Percentiles rank a stretch among this genome's conserved stretches.
Conservation (phyloP, 2,888 invertebrate genomes). For the Conchocele bisecta region DNA sequence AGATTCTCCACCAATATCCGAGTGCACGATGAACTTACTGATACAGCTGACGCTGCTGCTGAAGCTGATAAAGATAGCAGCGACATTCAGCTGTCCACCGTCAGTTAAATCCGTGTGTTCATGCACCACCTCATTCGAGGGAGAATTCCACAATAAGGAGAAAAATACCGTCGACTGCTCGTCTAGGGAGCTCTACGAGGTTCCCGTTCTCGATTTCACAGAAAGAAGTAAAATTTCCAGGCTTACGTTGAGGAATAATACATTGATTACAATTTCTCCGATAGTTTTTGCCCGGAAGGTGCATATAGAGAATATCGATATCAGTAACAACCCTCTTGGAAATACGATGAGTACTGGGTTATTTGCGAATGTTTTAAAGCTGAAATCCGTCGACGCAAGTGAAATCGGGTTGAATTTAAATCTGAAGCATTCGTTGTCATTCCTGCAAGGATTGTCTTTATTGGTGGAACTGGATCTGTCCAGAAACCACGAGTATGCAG, state of each 20-base stretch:
- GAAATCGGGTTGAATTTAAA: constrained; percentile 44
- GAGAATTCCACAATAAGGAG: constrained; percentile 5
- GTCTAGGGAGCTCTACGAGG: constrained; percentile 33
- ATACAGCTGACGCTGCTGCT: too few relatives aligned
- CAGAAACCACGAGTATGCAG: constrained; percentile 44
- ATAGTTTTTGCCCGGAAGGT: constrained; percentile 23
- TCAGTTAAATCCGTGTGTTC: constrained; percentile 26
- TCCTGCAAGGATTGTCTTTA: constrained; percentile 29
- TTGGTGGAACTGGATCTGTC: constrained; percentile 51
- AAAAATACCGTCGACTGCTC: constrained; percentile 48
- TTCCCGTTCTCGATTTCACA: constrained; percentile 46
- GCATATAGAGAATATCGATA: constrained; percentile 28
- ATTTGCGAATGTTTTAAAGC: constrained; percentile 25
- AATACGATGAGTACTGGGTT: constrained; percentile 23
- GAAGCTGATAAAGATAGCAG: too few relatives aligned
- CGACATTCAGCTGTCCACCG: constrained; percentile 25
- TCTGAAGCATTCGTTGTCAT: constrained; percentile 34
- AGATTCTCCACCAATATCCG: too few relatives aligned
- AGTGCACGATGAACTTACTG: too few relatives aligned
- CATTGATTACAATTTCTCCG: constrained; percentile 27
- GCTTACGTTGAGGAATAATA: constrained; percentile 45
- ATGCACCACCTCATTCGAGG: constrained; percentile 26
- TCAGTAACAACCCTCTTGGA: constrained; percentile 51
- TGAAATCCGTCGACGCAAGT: constrained; percentile 28
- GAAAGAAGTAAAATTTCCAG: constrained; percentile 35